These are phyloP conservation scores for Dastarcus helophoroides DNA, from an alignment of 2,888 invertebrate species.

Conservation along the genomic window DNA sequence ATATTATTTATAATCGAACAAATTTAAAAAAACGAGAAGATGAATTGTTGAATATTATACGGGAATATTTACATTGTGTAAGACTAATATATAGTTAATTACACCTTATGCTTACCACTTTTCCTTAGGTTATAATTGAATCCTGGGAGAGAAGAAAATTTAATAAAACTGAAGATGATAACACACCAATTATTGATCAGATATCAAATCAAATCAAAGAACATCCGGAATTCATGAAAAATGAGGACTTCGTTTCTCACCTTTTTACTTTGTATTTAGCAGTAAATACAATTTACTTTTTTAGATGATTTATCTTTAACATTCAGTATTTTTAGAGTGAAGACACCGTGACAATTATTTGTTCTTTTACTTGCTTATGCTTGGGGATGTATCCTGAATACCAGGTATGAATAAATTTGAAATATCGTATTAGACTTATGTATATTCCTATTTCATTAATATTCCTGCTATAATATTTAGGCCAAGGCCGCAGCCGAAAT, in stretches of 20 bases:
- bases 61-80: too few relatives aligned
- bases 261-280: conserved; percentile 23
- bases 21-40: conserved; percentile 4
- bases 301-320: too few relatives aligned
- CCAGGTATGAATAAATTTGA: conserved; percentile 19
- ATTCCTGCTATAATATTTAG: too few relatives aligned
- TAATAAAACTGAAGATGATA: conserved; percentile 7
- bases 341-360: conserved; percentile 23
- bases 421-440: too few relatives aligned
- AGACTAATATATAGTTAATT: too few relatives aligned
- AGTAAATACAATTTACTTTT: conserved; percentile 18
- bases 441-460: too few relatives aligned
- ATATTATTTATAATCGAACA: conserved; percentile 10
- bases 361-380: conserved; percentile 19
- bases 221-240: conserved; percentile 16
- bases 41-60: not conserved
- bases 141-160: not conserved
- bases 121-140: not conserved
- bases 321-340: conserved; percentile 25
- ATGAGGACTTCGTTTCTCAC: conserved; percentile 20
- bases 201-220: conserved; percentile 17
- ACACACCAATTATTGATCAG: conserved; percentile 19
- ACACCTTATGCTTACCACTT: not conserved
- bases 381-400: conserved; percentile 30
- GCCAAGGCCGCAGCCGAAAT: conserved; percentile 24